phyloP scores from a whole-genome alignment of 2,113 vertebrate genomes.

The Chiloscyllium plagiosum region DNA sequence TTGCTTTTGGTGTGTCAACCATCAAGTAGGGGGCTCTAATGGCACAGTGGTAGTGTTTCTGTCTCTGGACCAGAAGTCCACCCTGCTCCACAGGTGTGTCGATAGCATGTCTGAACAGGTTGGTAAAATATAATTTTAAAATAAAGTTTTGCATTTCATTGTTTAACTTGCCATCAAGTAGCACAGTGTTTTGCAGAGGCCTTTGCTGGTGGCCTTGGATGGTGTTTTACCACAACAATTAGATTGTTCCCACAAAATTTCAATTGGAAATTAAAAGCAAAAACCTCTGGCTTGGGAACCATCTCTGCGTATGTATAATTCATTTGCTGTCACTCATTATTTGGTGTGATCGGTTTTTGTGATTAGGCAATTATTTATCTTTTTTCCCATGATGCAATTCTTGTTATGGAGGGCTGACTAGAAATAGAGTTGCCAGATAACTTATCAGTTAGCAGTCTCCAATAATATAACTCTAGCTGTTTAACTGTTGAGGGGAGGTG shows the following conservation, averaged over 20 bases:
- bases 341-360: background rate
- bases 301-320: background rate
- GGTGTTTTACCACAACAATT: background rate
- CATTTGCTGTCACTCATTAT: background rate
- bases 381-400: background rate
- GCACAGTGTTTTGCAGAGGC: background rate
- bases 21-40: background rate
- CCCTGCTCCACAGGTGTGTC: no score
- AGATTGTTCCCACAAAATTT: background rate
- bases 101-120: no score
- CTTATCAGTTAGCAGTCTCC: background rate
- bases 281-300: background rate
- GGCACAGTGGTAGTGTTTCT: no score
- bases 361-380: background rate
- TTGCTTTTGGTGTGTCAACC: background rate
- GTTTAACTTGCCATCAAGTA: no score
- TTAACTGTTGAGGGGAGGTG: background rate
- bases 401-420: background rate
- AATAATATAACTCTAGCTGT: background rate
- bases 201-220: background rate
- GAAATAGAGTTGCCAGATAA: background rate
- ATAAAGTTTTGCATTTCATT: no score
- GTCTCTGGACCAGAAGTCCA: no score
- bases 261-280: background rate
- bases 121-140: no score